Evolutionary conservation across 2,113 vertebrate genomes (phyloP).

Genomic region (Taxidea taxus): DNA sequence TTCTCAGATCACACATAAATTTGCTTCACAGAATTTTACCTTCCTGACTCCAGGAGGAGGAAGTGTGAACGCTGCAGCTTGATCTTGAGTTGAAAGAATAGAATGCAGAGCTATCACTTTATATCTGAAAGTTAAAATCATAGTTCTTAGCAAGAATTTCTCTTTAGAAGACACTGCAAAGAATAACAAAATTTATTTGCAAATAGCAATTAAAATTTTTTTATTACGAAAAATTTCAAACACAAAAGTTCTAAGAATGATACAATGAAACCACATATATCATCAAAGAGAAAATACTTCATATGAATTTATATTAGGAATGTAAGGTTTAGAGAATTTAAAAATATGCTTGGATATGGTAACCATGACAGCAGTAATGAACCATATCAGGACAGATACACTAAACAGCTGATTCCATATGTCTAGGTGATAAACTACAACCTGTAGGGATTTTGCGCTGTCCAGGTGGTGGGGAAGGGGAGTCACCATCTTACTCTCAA

Average conservation of each 20-base stretch:
- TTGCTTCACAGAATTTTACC: slow-evolving; percentile 80
- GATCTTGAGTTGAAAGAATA: slow-evolving; percentile 95
- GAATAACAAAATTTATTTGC: slow-evolving; percentile 72
- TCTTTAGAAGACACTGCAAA: slow-evolving; percentile 72
- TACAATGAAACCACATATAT: background rate
- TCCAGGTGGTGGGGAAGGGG: background rate
- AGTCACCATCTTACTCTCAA: background rate
- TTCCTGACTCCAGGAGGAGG: slow-evolving; percentile 94
- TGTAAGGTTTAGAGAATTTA: background rate
- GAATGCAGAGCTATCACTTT: slow-evolving; percentile 95
- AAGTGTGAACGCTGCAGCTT: slow-evolving; percentile 93
- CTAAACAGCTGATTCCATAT: background rate
- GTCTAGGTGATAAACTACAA: background rate
- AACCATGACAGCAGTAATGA: background rate
- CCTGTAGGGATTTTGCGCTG: background rate
- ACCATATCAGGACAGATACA: background rate
- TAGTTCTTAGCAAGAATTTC: slow-evolving; percentile 72
- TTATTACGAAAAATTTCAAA: slow-evolving; percentile 54
- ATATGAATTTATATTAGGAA: background rate
- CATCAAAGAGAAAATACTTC: background rate
- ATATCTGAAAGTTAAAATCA: slow-evolving; percentile 87
- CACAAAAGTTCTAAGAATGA: background rate
- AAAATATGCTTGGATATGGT: background rate
- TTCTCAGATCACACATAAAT: background rate
- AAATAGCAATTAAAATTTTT: slow-evolving; percentile 15